A percentile compares a stretch with the other conserved stretches of the same genome.
These are phyloP conservation scores for Zaprionus africanus DNA, from an alignment of 1,140 invertebrate species.

Conservation along the genomic window DNA sequence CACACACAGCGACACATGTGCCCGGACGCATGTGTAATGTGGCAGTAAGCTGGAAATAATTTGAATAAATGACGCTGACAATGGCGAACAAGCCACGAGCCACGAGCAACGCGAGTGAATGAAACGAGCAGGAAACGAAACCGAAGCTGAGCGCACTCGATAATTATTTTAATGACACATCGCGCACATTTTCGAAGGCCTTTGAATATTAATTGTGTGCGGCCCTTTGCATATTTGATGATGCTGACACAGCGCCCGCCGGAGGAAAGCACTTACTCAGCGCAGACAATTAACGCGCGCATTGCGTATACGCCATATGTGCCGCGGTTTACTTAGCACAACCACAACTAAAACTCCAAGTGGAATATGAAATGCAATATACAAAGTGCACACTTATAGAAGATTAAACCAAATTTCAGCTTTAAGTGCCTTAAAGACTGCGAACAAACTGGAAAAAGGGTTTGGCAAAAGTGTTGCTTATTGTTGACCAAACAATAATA, in stretches of 20 bases:
- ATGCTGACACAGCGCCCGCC: slow-evolving; percentile 1
- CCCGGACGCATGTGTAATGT: slow-evolving; percentile 45
- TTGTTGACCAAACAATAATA: background rate
- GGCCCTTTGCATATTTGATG: slow-evolving; percentile 48
- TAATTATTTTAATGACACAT: slow-evolving; percentile 63
- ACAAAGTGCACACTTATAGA: background rate
- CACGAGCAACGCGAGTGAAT: background rate
- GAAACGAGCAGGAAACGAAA: background rate
- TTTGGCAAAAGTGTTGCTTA: slow-evolving; percentile 3
- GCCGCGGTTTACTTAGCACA: slow-evolving; percentile 15
- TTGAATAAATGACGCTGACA: slow-evolving; percentile 55
- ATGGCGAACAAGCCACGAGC: slow-evolving; percentile 13
- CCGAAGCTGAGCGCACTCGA: slow-evolving; percentile 20
- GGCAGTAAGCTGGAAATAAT: slow-evolving; percentile 61
- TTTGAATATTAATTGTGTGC: slow-evolving; percentile 54
- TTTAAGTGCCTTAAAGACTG: background rate
- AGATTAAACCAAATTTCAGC: background rate
- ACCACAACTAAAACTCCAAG: slow-evolving; percentile 12
- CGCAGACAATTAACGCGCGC: slow-evolving; percentile 32
- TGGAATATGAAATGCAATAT: slow-evolving; percentile 37
- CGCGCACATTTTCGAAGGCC: slow-evolving; percentile 31
- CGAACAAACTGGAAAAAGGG: slow-evolving; percentile 2
- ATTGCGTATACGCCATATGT: slow-evolving; percentile 35
- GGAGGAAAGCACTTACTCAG: slow-evolving; percentile 38
- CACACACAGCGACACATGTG: background rate